Evolutionary conservation across 1,140 invertebrate species (phyloP), one percentile per base, ranked within the genome.

Genomic region (Lordiphosa mommai): DNA sequence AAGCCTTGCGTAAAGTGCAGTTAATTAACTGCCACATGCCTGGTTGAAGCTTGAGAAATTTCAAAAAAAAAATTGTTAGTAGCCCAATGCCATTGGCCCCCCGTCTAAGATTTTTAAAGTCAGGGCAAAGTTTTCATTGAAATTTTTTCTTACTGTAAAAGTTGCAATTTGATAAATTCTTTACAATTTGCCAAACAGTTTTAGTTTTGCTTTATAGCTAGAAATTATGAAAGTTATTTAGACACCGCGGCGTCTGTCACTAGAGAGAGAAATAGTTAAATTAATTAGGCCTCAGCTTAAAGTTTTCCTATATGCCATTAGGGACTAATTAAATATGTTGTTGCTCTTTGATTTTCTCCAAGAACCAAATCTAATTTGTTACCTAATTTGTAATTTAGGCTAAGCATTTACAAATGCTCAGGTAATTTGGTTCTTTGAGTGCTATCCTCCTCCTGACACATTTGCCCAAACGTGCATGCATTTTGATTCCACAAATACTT

Each of bases 401-500:
- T n/a, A n/a, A n/a, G n/a, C n/a, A n/a, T n/a, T n/a, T n/a, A n/a
- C n/a, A 43, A 12, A 17, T 40, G 12, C 52, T n/a, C 7, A 9
- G 14, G 38, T 12, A 23, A n/a, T 23, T 23, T 5, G 38, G n/a
- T n/a, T n/a, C n/a, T n/a, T n/a, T n/a, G 9, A 23, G 16, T 5
- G 7, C 17, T 16, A 17, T 43, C 17, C 17, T 20, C 10, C 2
- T 17, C 38, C 5, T 23, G 38, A 10, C 38, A 20, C 38, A 41
- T 41, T 10, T 41, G 27, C 4, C 16, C 20, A 27, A 12, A 27
- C 44, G 30, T 47, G 27, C 23, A 32, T 47, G 27, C 40, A 34
- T 41, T 68, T 68, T 60, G 60, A 68, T 68, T 60, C 51, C 13
- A 43, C 40, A 51, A 44, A 50, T 43, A 30, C 36, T n/a, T 2